Percentiles rank a stretch among this genome's conserved stretches.
Evolutionary conservation across 2,888 invertebrate species (phyloP).

Genomic region (Chrysomela aeneicollis): DNA sequence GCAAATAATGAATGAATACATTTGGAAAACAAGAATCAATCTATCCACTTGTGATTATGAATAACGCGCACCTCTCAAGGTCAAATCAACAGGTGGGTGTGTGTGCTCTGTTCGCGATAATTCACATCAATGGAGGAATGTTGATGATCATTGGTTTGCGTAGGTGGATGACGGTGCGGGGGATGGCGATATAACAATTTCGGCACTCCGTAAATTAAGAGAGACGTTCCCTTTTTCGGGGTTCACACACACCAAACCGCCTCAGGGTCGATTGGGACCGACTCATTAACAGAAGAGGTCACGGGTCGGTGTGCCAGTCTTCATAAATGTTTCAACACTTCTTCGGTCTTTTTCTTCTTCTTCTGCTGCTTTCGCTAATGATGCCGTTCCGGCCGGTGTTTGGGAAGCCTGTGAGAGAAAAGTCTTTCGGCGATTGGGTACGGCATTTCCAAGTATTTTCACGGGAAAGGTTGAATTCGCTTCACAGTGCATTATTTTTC

Average conservation of each 20-base stretch:
- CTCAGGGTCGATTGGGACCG: not conserved
- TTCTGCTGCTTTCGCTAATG: not conserved
- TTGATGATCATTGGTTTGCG: constrained; percentile 3
- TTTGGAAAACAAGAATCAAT: too few relatives aligned
- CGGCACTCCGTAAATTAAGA: not conserved
- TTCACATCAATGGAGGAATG: not conserved
- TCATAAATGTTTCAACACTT: constrained; percentile 3
- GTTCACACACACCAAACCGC: not conserved
- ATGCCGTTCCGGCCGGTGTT: not conserved
- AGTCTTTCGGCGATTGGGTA: too few relatives aligned
- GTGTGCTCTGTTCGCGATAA: too few relatives aligned
- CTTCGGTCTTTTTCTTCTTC: not conserved
- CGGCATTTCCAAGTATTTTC: too few relatives aligned
- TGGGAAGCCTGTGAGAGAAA: not conserved
- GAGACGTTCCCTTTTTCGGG: not conserved
- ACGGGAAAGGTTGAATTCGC: too few relatives aligned
- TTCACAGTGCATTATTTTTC: too few relatives aligned
- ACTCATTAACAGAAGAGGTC: not conserved
- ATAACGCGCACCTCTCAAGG: not conserved
- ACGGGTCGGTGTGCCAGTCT: not conserved
- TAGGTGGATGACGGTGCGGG: not conserved
- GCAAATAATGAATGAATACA: too few relatives aligned
- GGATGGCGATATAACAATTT: not conserved
- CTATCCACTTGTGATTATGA: too few relatives aligned
- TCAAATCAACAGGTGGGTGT: not conserved